phyloP scores from a whole-genome alignment of 1,140 invertebrate genomes.

The Saccostrea glomerata region DNA sequence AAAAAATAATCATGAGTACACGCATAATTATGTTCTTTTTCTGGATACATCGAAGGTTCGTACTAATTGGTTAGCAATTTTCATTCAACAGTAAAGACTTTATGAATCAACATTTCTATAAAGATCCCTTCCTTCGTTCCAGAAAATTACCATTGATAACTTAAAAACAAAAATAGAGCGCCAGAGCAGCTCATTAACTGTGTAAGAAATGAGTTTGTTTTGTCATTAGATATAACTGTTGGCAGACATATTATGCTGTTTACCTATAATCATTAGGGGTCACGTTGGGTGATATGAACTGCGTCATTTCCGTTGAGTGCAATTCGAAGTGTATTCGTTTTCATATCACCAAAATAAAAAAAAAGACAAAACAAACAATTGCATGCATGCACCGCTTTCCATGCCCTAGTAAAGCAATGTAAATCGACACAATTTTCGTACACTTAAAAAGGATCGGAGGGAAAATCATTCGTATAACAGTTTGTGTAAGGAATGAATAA shows the following conservation, averaged over 20 bases:
- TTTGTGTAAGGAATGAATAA: too few relatives aligned
- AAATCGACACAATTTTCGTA: not conserved
- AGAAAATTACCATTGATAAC: conserved; percentile 31
- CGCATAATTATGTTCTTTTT: not conserved
- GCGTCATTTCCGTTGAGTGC: conserved; percentile 7
- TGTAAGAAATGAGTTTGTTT: not conserved
- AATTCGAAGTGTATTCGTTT: not conserved
- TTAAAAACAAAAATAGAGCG: conserved; percentile 1
- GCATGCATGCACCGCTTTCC: too few relatives aligned
- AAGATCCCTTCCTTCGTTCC: not conserved
- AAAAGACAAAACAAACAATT: not conserved
- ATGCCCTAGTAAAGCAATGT: not conserved
- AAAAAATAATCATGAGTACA: not conserved
- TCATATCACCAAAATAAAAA: not conserved
- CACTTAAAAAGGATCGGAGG: too few relatives aligned
- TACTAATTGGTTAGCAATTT: not conserved
- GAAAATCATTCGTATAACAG: too few relatives aligned
- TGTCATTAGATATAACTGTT: not conserved
- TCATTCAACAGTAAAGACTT: not conserved
- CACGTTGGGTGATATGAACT: not conserved
- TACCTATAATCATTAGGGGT: not conserved
- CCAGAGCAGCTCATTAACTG: conserved; percentile 26
- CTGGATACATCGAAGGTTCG: not conserved
- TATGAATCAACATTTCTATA: not conserved
- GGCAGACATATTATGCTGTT: conserved; percentile 2